A percentile compares a stretch with the other conserved stretches of the same genome.
These are phyloP conservation scores for Adelges cooleyi DNA, from an alignment of 1,140 invertebrate genomes.

Conservation along the genomic window DNA sequence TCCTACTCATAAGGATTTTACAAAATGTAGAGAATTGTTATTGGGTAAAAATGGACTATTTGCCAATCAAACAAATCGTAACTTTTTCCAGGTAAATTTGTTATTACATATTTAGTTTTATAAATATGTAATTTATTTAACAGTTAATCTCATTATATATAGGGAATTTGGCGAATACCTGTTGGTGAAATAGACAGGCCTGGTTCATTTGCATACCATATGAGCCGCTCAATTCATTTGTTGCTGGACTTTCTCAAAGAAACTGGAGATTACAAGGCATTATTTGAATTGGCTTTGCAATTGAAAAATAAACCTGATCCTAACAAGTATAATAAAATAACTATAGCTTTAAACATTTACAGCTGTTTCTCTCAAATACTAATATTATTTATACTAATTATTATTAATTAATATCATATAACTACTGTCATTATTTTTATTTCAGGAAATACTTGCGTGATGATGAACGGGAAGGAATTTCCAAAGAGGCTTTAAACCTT, in stretches of 20 bases:
- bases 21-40: constrained; percentile 57
- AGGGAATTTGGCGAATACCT: constrained; percentile 86
- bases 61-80: constrained; percentile 64
- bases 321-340: constrained; percentile 51
- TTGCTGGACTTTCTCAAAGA: constrained; percentile 68
- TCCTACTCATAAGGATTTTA: constrained; percentile 51
- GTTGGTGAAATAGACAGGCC: constrained; percentile 79
- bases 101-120: no score
- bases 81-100: constrained; percentile 77
- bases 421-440: no score
- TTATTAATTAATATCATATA: constrained; percentile 22
- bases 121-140: background rate
- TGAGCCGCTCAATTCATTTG: constrained; percentile 70
- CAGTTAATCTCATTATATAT: no score
- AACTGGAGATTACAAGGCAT: constrained; percentile 62
- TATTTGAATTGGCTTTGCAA: constrained; percentile 69
- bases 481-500: constrained; percentile 59
- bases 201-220: constrained; percentile 81
- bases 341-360: background rate
- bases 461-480: constrained; percentile 61
- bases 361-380: background rate
- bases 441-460: constrained; percentile 65
- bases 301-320: constrained; percentile 65
- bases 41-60: constrained; percentile 67
- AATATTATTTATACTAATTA: background rate